Conservation (phyloP, 2,888 invertebrate genomes). For the Tenthredo scrophulariae region DNA sequence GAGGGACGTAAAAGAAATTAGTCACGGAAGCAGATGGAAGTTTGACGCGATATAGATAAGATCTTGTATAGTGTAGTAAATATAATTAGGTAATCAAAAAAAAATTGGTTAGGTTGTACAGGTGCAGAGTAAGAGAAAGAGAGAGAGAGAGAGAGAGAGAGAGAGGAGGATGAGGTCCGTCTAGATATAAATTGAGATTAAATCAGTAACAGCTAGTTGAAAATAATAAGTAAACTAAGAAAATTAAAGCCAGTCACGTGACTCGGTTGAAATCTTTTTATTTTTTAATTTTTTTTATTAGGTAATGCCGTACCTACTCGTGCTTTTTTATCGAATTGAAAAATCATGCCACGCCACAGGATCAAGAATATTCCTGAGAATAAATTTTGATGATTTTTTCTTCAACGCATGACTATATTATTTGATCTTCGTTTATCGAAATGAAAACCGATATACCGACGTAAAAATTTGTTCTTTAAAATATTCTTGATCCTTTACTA, state of each 20-base stretch:
- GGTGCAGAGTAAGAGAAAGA: background rate
- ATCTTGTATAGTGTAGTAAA: slow-evolving; percentile 1
- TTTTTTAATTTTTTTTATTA: background rate
- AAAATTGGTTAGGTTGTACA: slow-evolving; percentile 9
- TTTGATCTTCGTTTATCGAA: too few species aligned
- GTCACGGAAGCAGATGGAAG: slow-evolving; percentile 37
- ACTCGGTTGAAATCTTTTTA: background rate
- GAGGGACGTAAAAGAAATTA: slow-evolving; percentile 23
- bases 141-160: background rate
- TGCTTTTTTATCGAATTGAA: too few species aligned
- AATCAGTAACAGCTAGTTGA: background rate
- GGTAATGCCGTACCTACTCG: background rate
- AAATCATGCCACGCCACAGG: too few species aligned
- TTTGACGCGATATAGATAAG: slow-evolving; percentile 26
- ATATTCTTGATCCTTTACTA: too few species aligned
- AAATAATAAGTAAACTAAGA: slow-evolving; percentile 9
- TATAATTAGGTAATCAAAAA: slow-evolving; percentile 46
- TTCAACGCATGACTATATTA: too few species aligned
- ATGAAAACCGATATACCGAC: too few species aligned
- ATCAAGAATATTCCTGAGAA: too few species aligned
- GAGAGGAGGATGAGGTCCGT: background rate
- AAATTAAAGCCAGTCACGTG: slow-evolving; percentile 19
- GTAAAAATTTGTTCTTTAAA: too few species aligned
- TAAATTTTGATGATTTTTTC: too few species aligned
- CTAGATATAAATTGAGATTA: background rate